Base-by-base conservation (phyloP, 2,888 invertebrate species). In the Pecten maximus region DNA sequence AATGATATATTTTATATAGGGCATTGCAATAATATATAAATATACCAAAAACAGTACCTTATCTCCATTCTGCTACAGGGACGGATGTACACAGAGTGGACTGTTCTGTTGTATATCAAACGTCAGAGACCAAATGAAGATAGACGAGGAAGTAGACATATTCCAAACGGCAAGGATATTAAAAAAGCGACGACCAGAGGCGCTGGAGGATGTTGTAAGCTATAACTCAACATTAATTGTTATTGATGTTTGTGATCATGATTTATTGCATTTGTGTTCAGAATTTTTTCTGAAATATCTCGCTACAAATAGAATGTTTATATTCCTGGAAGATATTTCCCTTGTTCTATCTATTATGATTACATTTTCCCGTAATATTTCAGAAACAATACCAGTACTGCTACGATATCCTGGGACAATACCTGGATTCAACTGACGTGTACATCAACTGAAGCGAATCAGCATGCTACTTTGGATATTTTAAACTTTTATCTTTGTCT, bases 311-410 rank as follows among this genome's bases (percentile, higher is more conserved):
- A n/a, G n/a, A n/a, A n/a, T n/a, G n/a, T n/a, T n/a, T n/a, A n/a
- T n/a, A n/a, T n/a, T n/a, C n/a, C n/a, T n/a, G n/a, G n/a, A n/a
- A n/a, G n/a, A n/a, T n/a, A n/a, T n/a, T n/a, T n/a, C n/a, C n/a
- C n/a, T n/a, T n/a, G n/a, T n/a, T n/a, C n/a, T n/a, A n/a, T n/a
- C n/a, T n/a, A n/a, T n/a, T n/a, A n/a, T n/a, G n/a, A n/a, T n/a
- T n/a, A n/a, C n/a, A n/a, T n/a, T n/a, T 54, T 54, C 23, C 23
- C 54, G 19, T 54, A 16, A 23, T 54, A 2, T 8, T n/a, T 23
- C 35, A 74, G 74, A 35, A 74, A 74, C 74, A 74, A 35, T 74
- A 74, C 74, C 74, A 35, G 74, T 74, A 74, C 74, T 74, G 74
- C 35, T 74, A 74, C 74, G 23, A 74, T 0, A 35, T 74, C 74